Base-by-base conservation (phyloP, 2,888 invertebrate genomes). In the Stegana nigrithorax region DNA sequence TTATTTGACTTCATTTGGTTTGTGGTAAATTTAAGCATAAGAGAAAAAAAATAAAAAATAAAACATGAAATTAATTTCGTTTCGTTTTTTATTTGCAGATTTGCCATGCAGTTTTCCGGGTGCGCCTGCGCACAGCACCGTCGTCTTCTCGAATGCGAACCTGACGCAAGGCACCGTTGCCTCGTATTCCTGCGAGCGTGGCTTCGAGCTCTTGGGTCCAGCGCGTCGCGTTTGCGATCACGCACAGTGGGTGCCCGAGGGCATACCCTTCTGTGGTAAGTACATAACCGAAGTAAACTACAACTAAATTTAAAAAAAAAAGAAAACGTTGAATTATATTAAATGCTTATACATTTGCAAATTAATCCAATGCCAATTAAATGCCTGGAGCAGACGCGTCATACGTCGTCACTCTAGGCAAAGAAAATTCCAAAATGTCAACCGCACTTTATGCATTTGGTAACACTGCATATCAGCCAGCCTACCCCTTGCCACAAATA, bases 141-240 rank as follows among this genome's bases (percentile, higher is more conserved):
- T 96, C 36, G 88, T 90, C 21, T 95, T 96, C 86, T 91, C 93
- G 19, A 90, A 90, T 77, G 91, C 89, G 44, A 86, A 86, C 50
- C 71, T 82, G 6, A 81, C 81, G 51, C 82, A 83, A 67, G 83
- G 84, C 63, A 89, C 92, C 0, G 90, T 93, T 10, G 95, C 95
- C 12, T 91, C 92, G 0, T 96, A 96, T 84, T 88, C 90, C 44
- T 96, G 96, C 79, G 96, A 96, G 81, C 87, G 92, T 42, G 96
- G 96, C 12, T 96, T 96, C 82, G 96, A 96, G 83, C 89, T 96
- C 1, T 88, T 96, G n/a, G 96, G 96, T 0, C 96, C 96, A 0
- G 89, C 93, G 1, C 86, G 94, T 66, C 87, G 95, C 67, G 88
- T 91, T 17, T 96, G 96, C 80, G 90, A 90, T 53, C 89, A 91